Evolutionary conservation across 1,140 invertebrate species (phyloP), one percentile per base, ranked within the genome.

Genomic region (Leptinotarsa undecemlineata): DNA sequence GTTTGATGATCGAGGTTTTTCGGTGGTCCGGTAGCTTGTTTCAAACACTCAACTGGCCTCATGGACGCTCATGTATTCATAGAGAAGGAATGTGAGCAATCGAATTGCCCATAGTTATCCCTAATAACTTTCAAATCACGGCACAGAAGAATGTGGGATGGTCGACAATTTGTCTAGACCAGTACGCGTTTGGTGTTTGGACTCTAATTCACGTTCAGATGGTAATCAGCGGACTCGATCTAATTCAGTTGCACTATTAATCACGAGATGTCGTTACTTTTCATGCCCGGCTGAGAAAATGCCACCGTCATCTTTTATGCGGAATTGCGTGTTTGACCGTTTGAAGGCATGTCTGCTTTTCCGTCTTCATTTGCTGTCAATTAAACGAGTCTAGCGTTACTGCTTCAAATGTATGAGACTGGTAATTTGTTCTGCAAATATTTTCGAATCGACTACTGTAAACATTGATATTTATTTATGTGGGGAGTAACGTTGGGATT

Each of bases 191-290:
- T 57, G n/a, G 51, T 57, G 51, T 57, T 57, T 57, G 14, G 51
- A 57, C 63, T 64, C 63, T 23, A 64, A 19, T 64, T 64, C 20
- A 23, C 63, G 6, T 33, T 20, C 17, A 71, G 68, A 75, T 71
- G 60, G 57, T 67, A 75, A 71, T 75, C 74, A 64, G 66, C 60
- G 69, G 63, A 62, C 62, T 77, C 63, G 72, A 77, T 74, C 72
- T 74, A 74, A 73, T 74, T 70, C 68, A 48, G 68, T 74, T 74
- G 62, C 68, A 71, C 72, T 74, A 77, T 77, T 77, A 77, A 77
- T 77, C 76, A 71, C 68, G 42, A 77, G 76, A 77, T 77, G 76
- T 77, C 76, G 76, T 72, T 77, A 77, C 69, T 71, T 74, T 73
- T 77, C 72, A 74, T 74, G 68, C 23, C 64, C 68, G 72, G 48